These are phyloP conservation scores for Physella acuta DNA, from an alignment of 1,140 invertebrate species.

Conservation along the genomic window DNA sequence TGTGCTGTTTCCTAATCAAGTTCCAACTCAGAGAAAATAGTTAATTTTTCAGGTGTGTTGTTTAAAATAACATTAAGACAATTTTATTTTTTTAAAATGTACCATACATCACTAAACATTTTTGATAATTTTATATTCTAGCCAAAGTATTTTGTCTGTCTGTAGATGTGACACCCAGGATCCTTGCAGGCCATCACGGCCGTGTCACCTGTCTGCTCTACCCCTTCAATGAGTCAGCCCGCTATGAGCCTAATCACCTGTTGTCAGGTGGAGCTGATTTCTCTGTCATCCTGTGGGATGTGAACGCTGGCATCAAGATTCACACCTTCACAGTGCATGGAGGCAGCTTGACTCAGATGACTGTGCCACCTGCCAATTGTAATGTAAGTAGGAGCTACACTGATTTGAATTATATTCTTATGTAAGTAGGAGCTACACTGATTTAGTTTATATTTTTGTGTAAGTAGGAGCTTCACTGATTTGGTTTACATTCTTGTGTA, in stretches of 20 bases:
- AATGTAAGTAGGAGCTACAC: too few relatives aligned
- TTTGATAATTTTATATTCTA: not conserved
- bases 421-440: too few relatives aligned
- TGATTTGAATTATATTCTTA: too few relatives aligned
- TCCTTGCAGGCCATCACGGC: slow-evolving; percentile 87
- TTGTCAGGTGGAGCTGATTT: slow-evolving; percentile 97
- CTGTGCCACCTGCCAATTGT: slow-evolving; percentile 89
- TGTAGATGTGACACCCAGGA: slow-evolving; percentile 84
- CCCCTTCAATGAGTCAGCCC: slow-evolving; percentile 86
- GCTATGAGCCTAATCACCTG: slow-evolving; percentile 82
- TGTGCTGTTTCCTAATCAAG: too few relatives aligned
- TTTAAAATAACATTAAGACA: not conserved
- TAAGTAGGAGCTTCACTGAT: too few relatives aligned
- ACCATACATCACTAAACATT: not conserved
- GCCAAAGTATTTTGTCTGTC: not conserved
- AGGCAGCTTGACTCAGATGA: slow-evolving; percentile 77
- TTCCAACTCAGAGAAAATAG: too few relatives aligned
- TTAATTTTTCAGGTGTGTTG: too few relatives aligned
- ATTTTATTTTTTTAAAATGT: not conserved
- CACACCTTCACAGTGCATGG: slow-evolving; percentile 97
- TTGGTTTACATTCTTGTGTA: too few relatives aligned
- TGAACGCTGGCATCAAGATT: slow-evolving; percentile 84
- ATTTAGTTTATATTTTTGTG: too few relatives aligned
- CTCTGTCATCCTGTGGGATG: slow-evolving; percentile 95
- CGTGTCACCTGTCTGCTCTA: slow-evolving; percentile 94